Base-by-base conservation (phyloP, 1,140 invertebrate species). In the Leptinotarsa undecemlineata region DNA sequence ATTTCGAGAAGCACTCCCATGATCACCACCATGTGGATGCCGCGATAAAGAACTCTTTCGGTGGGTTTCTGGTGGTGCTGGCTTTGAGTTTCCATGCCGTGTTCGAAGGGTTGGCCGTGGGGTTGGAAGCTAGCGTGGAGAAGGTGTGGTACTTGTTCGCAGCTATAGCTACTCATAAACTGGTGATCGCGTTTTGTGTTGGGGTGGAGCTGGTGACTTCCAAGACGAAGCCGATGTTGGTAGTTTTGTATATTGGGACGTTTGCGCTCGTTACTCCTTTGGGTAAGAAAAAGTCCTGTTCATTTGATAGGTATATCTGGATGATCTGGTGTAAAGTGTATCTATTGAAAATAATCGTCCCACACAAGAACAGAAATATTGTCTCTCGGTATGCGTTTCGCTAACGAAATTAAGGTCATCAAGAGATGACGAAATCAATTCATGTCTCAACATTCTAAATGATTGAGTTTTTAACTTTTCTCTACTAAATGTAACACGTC, bases 161-260 rank as follows among this genome's bases (percentile, higher is more conserved):
- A 11, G 95, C 95, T 3, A 91, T 97, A 19, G 91, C 94, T 0
- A 92, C 95, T 3, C 96, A 97, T 84, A 97, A 97, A 85, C 89
- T 95, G 69, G 94, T 97, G 8, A 94, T 97, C 68, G 94, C 94
- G 3, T 95, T 96, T 80, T 95, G 93, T 83, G 93, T 95, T 73
- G 94, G 94, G 42, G 88, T 95, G 3, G 93, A 95, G 81, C 81
- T 96, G 64, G 91, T 92, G 26, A 89, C 91, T 19, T 90, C 89
- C 3, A 88, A 88, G 26, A 93, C 92, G 0, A 90, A 89, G 68
- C 84, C 86, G 3, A 85, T 87, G 74, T 84, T 94, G 8, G 85
- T 89, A 2, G 81, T 92, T 3, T 81, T 91, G 2, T 95, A 95
- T 81, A 91, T 95, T 57, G 89, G 91, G 3, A 92, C 91, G 8